These are phyloP conservation scores for Strigamia transsilvanica DNA, from an alignment of 2,888 invertebrate genomes.

Conservation along the genomic window DNA sequence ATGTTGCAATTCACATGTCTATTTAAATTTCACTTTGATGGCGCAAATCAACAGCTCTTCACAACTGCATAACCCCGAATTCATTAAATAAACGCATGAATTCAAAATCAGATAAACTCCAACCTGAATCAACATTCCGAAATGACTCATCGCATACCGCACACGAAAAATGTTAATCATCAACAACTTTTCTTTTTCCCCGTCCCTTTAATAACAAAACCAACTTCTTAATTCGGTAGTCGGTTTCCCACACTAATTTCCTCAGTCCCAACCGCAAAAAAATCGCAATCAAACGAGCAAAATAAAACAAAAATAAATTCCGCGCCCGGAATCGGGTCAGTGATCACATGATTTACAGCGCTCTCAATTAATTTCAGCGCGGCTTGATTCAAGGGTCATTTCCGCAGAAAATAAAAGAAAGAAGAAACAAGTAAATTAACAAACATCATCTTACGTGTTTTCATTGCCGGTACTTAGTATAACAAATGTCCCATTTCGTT, in stretches of 20 bases:
- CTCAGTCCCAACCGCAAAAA: not conserved
- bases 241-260: slow-evolving; percentile 23
- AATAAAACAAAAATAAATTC: not conserved
- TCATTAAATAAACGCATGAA: slow-evolving; percentile 33
- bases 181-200: not conserved
- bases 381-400: slow-evolving; percentile 27
- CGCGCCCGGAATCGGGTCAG: slow-evolving; percentile 2
- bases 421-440: not conserved
- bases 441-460: slow-evolving; percentile 42
- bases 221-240: not conserved
- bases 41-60: not conserved
- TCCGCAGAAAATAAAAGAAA: not conserved
- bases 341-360: slow-evolving; percentile 28
- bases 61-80: slow-evolving; percentile 9
- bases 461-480: slow-evolving; percentile 13
- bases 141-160: slow-evolving; percentile 37
- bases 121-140: slow-evolving; percentile 13
- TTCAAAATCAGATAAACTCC: slow-evolving; percentile 32
- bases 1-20: slow-evolving; percentile 31
- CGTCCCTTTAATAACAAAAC: not conserved
- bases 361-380: slow-evolving; percentile 21
- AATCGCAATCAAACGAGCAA: slow-evolving; percentile 1
- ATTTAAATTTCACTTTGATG: slow-evolving; percentile 40
- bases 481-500: slow-evolving; percentile 23
- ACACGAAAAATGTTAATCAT: not conserved